Base-by-base conservation (phyloP, 2,113 vertebrate genomes). In the Nerophis ophidion region DNA sequence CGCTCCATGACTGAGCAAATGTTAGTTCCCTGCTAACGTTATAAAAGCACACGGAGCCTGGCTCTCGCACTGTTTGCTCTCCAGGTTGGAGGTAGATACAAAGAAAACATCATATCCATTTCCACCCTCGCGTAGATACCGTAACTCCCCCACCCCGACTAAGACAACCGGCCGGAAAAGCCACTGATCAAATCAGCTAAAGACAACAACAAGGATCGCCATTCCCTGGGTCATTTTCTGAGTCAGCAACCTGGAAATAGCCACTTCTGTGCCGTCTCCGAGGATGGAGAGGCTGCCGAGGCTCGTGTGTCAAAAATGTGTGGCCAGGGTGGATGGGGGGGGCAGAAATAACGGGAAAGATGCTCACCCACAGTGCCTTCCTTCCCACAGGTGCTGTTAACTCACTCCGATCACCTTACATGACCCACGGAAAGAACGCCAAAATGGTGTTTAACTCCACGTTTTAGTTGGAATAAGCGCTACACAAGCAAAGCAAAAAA, bases 81-180 rank as follows among this genome's bases (percentile, higher is more conserved):
- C 13, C 62, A 64, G 66, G 58, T 61, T 59, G 66, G 63, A 85
- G 63, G 70, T 66, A 71, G 68, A 80, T 66, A 68, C 64, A 80
- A 70, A 78, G 66, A 81, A 71, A 79, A 84, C 76, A 84, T 19
- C 67, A 12, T 75, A 77, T 85, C 81, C 48, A 72, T 84, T 82
- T 85, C 71, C 66, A 56, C 26, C 44, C 34, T 58, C 9, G 8
- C 76, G 40, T 57, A 65, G 71, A 79, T 72, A 77, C 50, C 62
- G 16, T 4, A 63, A 26, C 26, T 26, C 47, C 59, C 70, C 70
- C 68, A 56, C 61, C 61, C 71, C 76, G 66, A 81, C 66, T 70
- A 54, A 71, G 63, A 81, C 38, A 70, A 79, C 77, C 47, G 68
- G 65, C 60, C 57, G 11, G 17, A 69, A 26, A 78, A 72, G 66